Base-by-base conservation (phyloP, 1,140 invertebrate genomes). In the Anastatus disparis region DNA sequence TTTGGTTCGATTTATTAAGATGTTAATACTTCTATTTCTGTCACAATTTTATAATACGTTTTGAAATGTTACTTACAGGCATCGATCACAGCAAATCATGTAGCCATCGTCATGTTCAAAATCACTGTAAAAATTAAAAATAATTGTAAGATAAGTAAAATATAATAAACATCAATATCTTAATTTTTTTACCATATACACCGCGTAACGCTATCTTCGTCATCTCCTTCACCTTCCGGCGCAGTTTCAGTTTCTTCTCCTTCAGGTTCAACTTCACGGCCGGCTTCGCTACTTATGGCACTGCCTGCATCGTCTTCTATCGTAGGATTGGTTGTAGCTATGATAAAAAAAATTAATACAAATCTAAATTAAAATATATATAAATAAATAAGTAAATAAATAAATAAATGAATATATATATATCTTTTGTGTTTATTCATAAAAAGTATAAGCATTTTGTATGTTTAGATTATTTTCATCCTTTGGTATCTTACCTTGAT, bases 101-200 rank as follows among this genome's bases (percentile, higher is more conserved):
- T 97, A 98, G 7, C 96, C 97, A 87, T 98, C 97, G 82, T 98
- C 97, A 82, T 98, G 96, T 38, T 95, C 91, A 78, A 95, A 96
- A 76, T 96, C 95, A 87, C 96, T 90, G 74, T 58, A 86, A 83
- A 17, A 13, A 66, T 27, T 13, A 70, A 22, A 44, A 73, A 62
- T 46, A 3, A 55, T 26, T n/a, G 42, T 35, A 40, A 0, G 15
- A 40, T 40, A 26, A 42, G 24, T 26, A 40, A 58, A 10, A 58
- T 12, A 56, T 65, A 67, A 58, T 58, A 55, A 26, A 48, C 3
- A 17, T 40, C 12, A 64, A 48, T 29, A 6, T 61, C 13, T 29
- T 27, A 7, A 22, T 38, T 27, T 44, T 7, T 74, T 82, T 84
- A 90, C 89, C 90, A 98, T 75, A 98, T 95, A 84, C 96, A 98